phyloP scores from a whole-genome alignment of 2,888 invertebrate species.

The Atethmia centrago region DNA sequence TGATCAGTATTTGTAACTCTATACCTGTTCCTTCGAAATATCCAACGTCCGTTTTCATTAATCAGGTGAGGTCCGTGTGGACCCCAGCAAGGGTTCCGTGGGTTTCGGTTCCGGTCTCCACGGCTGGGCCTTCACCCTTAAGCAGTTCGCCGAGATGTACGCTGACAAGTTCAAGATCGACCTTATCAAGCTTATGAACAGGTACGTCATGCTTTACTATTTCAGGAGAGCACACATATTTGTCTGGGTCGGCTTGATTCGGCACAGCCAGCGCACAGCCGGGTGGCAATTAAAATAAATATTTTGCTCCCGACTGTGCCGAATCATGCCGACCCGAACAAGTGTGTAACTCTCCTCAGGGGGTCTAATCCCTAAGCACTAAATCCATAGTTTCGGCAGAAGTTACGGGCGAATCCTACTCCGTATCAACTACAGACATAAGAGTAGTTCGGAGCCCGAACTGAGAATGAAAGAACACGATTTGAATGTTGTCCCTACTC shows the following conservation, averaged over 20 bases:
- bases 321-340: not conserved
- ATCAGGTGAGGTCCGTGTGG: slow-evolving; percentile 97
- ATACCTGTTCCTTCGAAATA: slow-evolving; percentile 1
- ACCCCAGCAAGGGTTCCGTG: slow-evolving; percentile 99
- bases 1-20: not conserved
- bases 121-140: slow-evolving; percentile 99
- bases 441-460: too few relatives aligned
- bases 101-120: slow-evolving; percentile 99
- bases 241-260: not conserved
- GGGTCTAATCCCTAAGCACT: too few relatives aligned
- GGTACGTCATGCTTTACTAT: slow-evolving; percentile 71
- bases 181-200: slow-evolving; percentile 98
- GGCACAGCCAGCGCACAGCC: too few relatives aligned
- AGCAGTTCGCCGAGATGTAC: slow-evolving; percentile 99
- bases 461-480: too few relatives aligned
- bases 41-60: slow-evolving; percentile 10
- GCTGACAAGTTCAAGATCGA: slow-evolving; percentile 99
- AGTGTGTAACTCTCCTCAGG: too few relatives aligned
- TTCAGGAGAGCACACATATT: not conserved
- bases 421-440: too few relatives aligned
- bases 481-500: too few relatives aligned
- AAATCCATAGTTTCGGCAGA: too few relatives aligned
- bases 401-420: too few relatives aligned
- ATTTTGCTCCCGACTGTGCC: not conserved
- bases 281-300: not conserved